phyloP scores from a whole-genome alignment of 2,113 vertebrate genomes.

The Turnix velox region DNA sequence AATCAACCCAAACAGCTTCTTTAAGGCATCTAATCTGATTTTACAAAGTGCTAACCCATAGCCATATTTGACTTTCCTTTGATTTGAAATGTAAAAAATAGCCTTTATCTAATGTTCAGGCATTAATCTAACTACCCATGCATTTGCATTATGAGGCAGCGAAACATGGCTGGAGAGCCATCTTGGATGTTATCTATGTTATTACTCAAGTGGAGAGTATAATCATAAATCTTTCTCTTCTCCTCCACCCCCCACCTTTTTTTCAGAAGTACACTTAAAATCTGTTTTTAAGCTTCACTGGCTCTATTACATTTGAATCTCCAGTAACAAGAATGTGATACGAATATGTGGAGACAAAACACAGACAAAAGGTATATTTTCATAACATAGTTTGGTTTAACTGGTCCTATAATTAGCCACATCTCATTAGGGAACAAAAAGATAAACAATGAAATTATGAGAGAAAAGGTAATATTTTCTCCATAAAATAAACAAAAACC shows the following conservation, averaged over 20 bases:
- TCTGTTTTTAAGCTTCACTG: conserved; percentile 51
- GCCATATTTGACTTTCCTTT: conserved; percentile 26
- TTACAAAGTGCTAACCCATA: background rate
- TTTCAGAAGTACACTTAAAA: conserved; percentile 39
- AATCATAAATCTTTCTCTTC: conserved; percentile 42
- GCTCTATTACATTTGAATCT: conserved; percentile 56
- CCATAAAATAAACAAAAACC: conserved; percentile 20
- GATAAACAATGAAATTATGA: conserved; percentile 32
- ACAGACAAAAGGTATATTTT: conserved; percentile 31
- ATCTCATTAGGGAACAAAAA: conserved; percentile 58
- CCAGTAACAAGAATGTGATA: background rate
- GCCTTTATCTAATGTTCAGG: conserved; percentile 34
- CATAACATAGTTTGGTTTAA: conserved; percentile 10
- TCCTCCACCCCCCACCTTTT: background rate
- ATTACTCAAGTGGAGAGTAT: conserved; percentile 38
- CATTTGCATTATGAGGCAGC: conserved; percentile 23
- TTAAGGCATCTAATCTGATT: conserved; percentile 15
- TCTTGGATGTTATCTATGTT: conserved; percentile 39
- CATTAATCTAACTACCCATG: background rate
- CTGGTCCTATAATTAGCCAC: conserved; percentile 47
- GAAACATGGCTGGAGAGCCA: conserved; percentile 30
- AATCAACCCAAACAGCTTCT: conserved; percentile 1
- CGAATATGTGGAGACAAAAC: background rate
- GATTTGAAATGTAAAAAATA: conserved; percentile 12
- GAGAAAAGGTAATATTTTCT: conserved; percentile 20